Conservation (phyloP, 2,888 invertebrate genomes). For the Apantesis nais region DNA sequence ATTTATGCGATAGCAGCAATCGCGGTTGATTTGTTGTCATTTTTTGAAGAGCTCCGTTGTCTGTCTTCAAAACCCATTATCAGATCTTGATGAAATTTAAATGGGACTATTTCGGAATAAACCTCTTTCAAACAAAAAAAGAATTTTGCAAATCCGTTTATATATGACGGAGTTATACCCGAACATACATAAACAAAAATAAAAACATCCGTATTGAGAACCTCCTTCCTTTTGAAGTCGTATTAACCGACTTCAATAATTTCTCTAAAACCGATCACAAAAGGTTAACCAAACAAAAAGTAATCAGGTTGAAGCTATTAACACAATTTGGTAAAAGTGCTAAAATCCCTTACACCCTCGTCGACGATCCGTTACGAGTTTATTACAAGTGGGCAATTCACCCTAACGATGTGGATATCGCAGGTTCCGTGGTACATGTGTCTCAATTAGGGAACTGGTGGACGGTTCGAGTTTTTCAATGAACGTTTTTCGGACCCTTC, state of each 20-base stretch:
- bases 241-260: not conserved
- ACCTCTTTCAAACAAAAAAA: too few species aligned
- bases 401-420: constrained; percentile 14
- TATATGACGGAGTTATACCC: too few species aligned
- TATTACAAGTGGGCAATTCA: constrained; percentile 23
- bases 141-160: too few species aligned
- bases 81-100: too few species aligned
- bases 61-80: too few species aligned
- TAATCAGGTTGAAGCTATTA: constrained; percentile 18
- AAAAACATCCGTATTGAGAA: too few species aligned
- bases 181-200: too few species aligned
- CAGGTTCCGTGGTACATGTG: constrained; percentile 2
- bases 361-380: constrained; percentile 15
- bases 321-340: constrained; percentile 20
- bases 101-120: too few species aligned
- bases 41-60: too few species aligned
- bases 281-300: constrained; percentile 8
- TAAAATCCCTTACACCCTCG: constrained; percentile 11
- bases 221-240: too few species aligned
- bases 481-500: not conserved
- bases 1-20: too few species aligned
- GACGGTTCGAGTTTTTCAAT: constrained; percentile 10
- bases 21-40: too few species aligned
- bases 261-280: not conserved
- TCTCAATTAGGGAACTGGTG: constrained; percentile 11